These are phyloP conservation scores for Steatornis caripensis DNA, from an alignment of 2,113 vertebrate species.

Conservation along the genomic window DNA sequence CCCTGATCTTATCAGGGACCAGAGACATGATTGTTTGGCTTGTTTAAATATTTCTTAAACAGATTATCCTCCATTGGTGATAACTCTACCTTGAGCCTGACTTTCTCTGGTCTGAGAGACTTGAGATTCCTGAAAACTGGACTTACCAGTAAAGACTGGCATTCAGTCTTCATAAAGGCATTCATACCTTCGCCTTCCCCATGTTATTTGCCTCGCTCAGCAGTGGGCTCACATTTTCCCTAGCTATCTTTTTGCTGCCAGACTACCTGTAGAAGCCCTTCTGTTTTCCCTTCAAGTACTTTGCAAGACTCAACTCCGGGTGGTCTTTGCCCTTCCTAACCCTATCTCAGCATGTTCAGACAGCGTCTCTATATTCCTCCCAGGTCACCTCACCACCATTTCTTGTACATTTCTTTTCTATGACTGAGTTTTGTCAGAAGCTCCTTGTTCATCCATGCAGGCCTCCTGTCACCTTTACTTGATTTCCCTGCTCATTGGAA, in stretches of 20 bases:
- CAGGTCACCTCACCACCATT: background rate
- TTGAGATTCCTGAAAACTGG: background rate
- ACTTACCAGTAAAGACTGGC: background rate
- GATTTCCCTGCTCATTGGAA: background rate
- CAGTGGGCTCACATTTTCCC: background rate
- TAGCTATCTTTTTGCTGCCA: background rate
- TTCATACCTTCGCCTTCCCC: background rate
- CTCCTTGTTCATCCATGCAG: background rate
- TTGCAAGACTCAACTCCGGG: background rate
- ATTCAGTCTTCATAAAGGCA: background rate
- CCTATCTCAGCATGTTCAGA: background rate
- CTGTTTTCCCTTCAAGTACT: background rate
- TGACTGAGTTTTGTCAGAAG: background rate
- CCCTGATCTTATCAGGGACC: background rate
- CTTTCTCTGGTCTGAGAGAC: background rate
- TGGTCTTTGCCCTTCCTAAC: background rate
- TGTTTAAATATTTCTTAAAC: background rate
- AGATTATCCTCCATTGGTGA: background rate
- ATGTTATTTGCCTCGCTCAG: background rate
- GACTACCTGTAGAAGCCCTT: background rate
- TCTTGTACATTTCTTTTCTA: background rate
- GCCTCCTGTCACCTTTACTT: background rate
- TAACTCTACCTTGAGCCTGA: background rate
- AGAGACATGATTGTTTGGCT: background rate
- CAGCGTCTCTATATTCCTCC: no score